phyloP scores from a whole-genome alignment of 2,113 vertebrate genomes.

The Origma solitaria region DNA sequence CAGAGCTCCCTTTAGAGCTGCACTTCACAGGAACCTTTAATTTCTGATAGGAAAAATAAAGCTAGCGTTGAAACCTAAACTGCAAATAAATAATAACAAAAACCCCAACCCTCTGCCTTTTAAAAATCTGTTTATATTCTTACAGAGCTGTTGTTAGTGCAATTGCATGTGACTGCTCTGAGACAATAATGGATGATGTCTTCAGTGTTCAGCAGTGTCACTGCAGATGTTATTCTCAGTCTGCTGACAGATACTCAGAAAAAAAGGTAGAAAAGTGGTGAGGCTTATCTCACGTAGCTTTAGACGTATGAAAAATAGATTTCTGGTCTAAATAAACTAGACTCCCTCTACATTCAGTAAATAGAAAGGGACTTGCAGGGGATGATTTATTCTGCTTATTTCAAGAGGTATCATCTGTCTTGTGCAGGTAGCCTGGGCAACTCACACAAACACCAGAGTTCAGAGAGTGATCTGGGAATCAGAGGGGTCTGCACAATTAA shows the following conservation, averaged over 20 bases:
- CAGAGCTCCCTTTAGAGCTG: not conserved
- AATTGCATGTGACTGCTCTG: not conserved
- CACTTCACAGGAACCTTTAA: not conserved
- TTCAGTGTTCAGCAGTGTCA: not conserved
- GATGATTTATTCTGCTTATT: constrained; percentile 15
- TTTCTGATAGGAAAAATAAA: not conserved
- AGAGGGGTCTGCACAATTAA: not conserved
- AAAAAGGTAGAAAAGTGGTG: not conserved
- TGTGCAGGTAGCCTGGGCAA: not conserved
- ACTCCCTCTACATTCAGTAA: not conserved
- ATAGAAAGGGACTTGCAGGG: not conserved
- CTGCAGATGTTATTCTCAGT: not conserved
- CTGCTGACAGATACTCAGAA: not conserved
- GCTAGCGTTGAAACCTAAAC: not conserved
- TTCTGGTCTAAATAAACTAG: constrained; percentile 7
- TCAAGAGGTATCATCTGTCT: not conserved
- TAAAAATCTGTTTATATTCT: not conserved
- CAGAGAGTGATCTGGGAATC: not conserved
- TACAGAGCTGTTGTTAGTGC: not conserved
- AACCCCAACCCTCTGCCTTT: not conserved
- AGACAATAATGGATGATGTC: not conserved
- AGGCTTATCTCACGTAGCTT: not conserved
- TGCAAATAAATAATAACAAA: not conserved
- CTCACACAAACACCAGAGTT: not conserved
- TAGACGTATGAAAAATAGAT: constrained; percentile 4